phyloP scores from a whole-genome alignment of 2,888 invertebrate species.

The Eurytoma californica region DNA sequence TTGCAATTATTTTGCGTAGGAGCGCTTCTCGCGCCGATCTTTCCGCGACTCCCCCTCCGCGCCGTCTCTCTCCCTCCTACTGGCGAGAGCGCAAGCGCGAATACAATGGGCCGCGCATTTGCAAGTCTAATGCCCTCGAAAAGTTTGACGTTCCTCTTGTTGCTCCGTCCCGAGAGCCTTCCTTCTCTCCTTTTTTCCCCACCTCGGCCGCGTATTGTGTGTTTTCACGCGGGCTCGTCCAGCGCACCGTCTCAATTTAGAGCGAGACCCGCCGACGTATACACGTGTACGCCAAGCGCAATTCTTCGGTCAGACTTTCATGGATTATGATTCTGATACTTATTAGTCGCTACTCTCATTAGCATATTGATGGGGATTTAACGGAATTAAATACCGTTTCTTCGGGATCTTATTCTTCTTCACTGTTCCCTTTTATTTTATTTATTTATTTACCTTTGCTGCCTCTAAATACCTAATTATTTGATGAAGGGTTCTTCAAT shows the following conservation, averaged over 20 bases:
- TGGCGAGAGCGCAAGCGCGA: constrained; percentile 8
- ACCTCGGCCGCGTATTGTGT: constrained; percentile 11
- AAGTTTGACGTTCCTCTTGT: constrained; percentile 53
- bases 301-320: constrained; percentile 22
- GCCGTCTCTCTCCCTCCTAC: not conserved
- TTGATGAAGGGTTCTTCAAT: too few relatives aligned
- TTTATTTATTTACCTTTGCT: too few relatives aligned
- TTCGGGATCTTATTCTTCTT: too few relatives aligned
- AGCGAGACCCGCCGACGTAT: not conserved
- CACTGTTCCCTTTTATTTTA: too few relatives aligned
- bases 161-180: constrained; percentile 3
- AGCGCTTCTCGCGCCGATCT: constrained; percentile 56
- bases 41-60: constrained; percentile 32
- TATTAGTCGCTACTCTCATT: constrained; percentile 22
- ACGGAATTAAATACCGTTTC: constrained; percentile 33
- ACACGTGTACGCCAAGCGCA: not conserved
- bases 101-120: constrained; percentile 54
- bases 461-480: not conserved
- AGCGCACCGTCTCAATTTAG: constrained; percentile 23
- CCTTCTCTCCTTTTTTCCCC: not conserved
- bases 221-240: constrained; percentile 25
- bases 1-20: constrained; percentile 71
- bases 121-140: constrained; percentile 57
- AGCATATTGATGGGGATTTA: constrained; percentile 43
- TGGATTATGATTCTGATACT: constrained; percentile 17